phyloP scores from a whole-genome alignment of 2,797 vertebrate species.

The Falco cherrug region DNA sequence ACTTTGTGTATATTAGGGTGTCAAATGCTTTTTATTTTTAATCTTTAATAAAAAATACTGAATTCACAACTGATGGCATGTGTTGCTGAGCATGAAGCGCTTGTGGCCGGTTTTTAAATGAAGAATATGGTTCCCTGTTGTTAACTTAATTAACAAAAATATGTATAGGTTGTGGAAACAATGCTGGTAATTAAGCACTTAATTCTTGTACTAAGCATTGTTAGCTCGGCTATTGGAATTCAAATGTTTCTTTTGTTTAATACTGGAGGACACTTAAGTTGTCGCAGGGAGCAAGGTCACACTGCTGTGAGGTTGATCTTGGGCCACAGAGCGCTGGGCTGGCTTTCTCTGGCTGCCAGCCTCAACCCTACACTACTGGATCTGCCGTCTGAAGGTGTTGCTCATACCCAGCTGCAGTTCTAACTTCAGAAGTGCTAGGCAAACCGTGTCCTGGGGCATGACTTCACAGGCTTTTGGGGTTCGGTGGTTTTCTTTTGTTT shows the following conservation, averaged over 20 bases:
- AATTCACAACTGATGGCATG: background rate
- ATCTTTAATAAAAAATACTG: slow-evolving; percentile 60
- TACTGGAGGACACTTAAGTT: background rate
- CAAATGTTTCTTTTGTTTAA: slow-evolving; percentile 25
- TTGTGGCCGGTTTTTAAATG: background rate
- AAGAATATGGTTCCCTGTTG: background rate
- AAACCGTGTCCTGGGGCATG: background rate
- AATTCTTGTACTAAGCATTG: slow-evolving; percentile 11
- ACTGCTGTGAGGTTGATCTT: background rate
- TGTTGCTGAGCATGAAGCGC: background rate
- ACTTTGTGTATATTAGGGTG: slow-evolving; percentile 64
- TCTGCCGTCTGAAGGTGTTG: background rate
- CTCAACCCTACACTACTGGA: background rate
- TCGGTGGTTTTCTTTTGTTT: no score
- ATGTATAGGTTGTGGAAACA: background rate
- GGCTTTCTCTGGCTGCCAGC: background rate
- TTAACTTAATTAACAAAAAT: background rate
- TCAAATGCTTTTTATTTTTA: slow-evolving; percentile 59
- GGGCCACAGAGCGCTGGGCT: background rate
- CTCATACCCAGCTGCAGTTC: background rate
- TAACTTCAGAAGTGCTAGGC: background rate
- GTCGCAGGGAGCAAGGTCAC: background rate
- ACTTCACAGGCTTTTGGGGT: background rate
- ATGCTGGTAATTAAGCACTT: slow-evolving; percentile 40
- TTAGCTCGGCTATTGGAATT: background rate